Percentiles rank a stretch among this genome's conserved stretches.
phyloP scores from a whole-genome alignment of 2,113 vertebrate species.

The Equus przewalskii region DNA sequence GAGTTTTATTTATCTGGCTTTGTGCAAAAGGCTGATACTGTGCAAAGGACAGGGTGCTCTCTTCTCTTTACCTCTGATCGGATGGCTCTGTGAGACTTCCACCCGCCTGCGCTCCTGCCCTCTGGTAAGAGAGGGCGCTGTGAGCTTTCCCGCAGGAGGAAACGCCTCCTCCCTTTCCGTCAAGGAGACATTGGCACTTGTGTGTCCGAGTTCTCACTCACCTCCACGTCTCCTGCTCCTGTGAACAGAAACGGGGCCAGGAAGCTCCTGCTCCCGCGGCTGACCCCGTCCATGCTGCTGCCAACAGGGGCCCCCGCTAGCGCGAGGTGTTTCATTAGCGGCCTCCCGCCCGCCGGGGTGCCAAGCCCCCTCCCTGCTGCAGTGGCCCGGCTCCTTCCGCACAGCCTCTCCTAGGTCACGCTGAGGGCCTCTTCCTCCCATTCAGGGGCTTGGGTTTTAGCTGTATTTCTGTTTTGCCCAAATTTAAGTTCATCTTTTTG shows the following conservation, averaged over 20 bases:
- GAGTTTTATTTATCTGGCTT: neutral
- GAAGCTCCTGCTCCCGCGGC: neutral
- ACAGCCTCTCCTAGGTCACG: rapidly evolving
- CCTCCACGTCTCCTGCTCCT: too few species aligned
- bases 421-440: neutral
- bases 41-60: neutral
- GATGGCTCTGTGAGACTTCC: neutral
- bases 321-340: neutral
- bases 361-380: neutral
- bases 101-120: neutral
- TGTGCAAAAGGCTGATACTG: too few species aligned
- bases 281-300: rapidly evolving
- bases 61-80: neutral
- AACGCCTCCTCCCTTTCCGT: rapidly evolving
- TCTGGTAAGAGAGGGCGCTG: neutral
- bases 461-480: neutral
- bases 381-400: rapidly evolving
- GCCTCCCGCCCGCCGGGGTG: too few species aligned
- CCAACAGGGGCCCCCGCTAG: neutral
- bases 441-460: neutral
- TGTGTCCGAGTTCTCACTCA: too few species aligned
- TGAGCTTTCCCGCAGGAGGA: neutral
- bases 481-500: neutral
- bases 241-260: too few species aligned
- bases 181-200: too few species aligned